Evolutionary conservation across 2,113 vertebrate species (phyloP).

Genomic region (Proterorhinus semilunaris): DNA sequence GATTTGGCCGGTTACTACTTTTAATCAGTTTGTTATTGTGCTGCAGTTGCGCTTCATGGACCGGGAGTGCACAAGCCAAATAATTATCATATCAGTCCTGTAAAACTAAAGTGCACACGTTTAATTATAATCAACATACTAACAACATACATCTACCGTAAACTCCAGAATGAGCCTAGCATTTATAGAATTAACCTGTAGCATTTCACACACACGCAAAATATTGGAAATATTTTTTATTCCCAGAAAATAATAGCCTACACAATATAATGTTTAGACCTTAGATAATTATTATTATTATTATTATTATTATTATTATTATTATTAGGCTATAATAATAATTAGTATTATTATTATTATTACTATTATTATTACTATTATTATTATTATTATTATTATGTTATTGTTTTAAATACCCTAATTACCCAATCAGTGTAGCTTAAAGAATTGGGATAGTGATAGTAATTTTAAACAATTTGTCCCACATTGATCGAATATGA

Average conservation of each 20-base stretch:
- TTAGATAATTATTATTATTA: background rate
- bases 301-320: background rate
- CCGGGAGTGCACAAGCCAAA: constrained; percentile 10
- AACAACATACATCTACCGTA: no score
- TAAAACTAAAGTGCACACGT: background rate
- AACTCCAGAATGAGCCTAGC: no score
- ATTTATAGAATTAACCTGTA: background rate
- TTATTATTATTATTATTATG: background rate
- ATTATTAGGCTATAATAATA: background rate
- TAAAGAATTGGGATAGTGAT: no score
- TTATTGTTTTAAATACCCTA: background rate
- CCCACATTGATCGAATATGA: no score
- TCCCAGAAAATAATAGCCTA: background rate
- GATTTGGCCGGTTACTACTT: constrained; percentile 61
- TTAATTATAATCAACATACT: background rate
- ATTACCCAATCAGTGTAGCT: no score
- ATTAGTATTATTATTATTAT: background rate
- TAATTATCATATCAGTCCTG: constrained; percentile 9
- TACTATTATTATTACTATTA: constrained; percentile 1
- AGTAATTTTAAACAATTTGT: no score
- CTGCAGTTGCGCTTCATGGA: constrained; percentile 24
- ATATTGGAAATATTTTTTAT: background rate
- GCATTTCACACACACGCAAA: background rate
- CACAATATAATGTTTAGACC: background rate
- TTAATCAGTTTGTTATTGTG: constrained; percentile 37